A percentile compares a stretch with the other conserved stretches of the same genome.
phyloP scores from a whole-genome alignment of 2,888 invertebrate genomes.

The Bursaphelenchus okinawaensis region DNA sequence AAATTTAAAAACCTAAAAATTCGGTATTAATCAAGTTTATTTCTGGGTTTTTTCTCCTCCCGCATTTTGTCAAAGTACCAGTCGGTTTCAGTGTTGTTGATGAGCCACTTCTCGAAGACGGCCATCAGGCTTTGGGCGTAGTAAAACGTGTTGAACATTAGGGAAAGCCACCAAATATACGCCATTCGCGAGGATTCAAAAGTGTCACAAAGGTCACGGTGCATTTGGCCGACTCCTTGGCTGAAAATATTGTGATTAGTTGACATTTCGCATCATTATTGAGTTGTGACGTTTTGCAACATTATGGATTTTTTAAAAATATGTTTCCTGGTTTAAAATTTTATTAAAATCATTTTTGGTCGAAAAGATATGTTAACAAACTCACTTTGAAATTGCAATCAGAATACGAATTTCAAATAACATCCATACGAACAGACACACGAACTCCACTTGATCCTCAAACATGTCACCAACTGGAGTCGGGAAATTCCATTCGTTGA shows the following conservation, averaged over 20 bases:
- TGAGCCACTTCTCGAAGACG: constrained; percentile 2
- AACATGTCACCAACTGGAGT: neutral
- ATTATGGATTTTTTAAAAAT: too few species aligned
- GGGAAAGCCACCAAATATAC: constrained; percentile 4
- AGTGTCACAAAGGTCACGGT: neutral
- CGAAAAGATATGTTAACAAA: neutral
- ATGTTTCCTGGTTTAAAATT: too few species aligned
- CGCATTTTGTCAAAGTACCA: neutral
- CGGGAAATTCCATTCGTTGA: constrained; percentile 3
- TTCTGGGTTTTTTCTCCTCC: neutral
- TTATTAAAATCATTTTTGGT: too few species aligned
- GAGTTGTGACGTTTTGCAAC: too few species aligned
- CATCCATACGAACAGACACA: neutral
- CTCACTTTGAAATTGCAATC: neutral
- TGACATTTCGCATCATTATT: too few species aligned
- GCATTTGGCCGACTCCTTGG: neutral
- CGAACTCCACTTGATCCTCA: constrained; percentile 3
- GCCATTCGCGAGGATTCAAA: neutral
- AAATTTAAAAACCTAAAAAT: too few species aligned
- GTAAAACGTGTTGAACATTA: constrained; percentile 2
- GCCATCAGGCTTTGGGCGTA: neutral
- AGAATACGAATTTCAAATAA: neutral
- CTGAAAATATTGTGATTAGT: constrained; percentile 2
- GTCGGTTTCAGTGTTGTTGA: neutral
- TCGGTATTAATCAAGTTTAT: neutral